Evolutionary conservation across 2,888 invertebrate species (phyloP), one percentile per base, ranked within the genome.

Genomic region (Leptinotarsa rubiginosa): DNA sequence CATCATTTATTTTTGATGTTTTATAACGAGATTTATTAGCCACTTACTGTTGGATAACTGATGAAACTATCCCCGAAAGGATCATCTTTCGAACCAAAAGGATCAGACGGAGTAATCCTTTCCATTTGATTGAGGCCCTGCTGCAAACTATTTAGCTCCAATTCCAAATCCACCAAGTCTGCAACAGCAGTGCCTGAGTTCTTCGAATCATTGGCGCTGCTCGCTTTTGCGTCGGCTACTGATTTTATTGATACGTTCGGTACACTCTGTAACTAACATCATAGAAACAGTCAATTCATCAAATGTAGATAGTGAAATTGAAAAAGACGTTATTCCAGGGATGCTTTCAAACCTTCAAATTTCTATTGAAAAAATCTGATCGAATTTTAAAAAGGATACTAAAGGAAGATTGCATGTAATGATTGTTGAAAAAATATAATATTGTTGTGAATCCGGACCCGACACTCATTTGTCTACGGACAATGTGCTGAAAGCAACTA

Each of bases 111-210:
- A 3, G 96, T 96, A 50, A 96, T 93, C 74, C 95, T 92, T 86
- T 96, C 96, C 90, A 96, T 95, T 88, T 96, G 96, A 80, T 95
- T 94, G 77, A 96, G 93, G 2, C 96, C 96, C 80, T 96, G 92
- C 85, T 96, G 93, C 82, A 96, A 88, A 74, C 95, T 96, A 85
- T 93, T 95, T 76, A 97, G 89, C 88, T 96, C 96, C 83, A 96
- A 93, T 86, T 96, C 96, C 79, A 96, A 89, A 87, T 96, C 96
- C 18, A 97, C 93, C 76, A 97, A 89, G 89, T 96, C 96, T 1
- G 96, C 96, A 50, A 96, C 95, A 31, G 92, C 93, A 3, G 90
- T 82, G 12, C 83, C 85, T 7, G 82, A 80, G 67, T 77, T 76
- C 81, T 83, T 84, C 4, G 74, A 64, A 65, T 83, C 84, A 12